phyloP scores from a whole-genome alignment of 1,140 invertebrate genomes.

The Brachystomella parvula region DNA sequence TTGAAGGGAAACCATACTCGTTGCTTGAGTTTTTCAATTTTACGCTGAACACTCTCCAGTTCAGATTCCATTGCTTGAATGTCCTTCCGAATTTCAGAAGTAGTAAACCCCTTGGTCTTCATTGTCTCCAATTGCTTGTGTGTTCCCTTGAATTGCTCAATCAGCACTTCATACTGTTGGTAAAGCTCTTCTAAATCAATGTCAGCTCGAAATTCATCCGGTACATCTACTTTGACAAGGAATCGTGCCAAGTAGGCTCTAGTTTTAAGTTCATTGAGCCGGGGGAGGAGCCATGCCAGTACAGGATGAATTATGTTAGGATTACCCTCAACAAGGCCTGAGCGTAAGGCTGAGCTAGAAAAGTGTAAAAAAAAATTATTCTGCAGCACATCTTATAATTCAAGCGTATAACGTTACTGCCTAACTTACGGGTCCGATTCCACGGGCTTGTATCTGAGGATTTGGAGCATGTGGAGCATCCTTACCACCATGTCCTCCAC shows the following conservation, averaged over 20 bases:
- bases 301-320: slow-evolving; percentile 66
- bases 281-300: slow-evolving; percentile 66
- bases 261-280: slow-evolving; percentile 64
- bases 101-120: slow-evolving; percentile 53
- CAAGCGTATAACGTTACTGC: slow-evolving; percentile 5
- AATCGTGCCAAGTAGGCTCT: slow-evolving; percentile 70
- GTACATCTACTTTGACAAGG: slow-evolving; percentile 68
- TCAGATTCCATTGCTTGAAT: slow-evolving; percentile 78
- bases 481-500: slow-evolving; percentile 55
- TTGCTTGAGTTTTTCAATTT: slow-evolving; percentile 62
- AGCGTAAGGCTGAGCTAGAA: slow-evolving; percentile 50
- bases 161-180: slow-evolving; percentile 65
- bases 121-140: slow-evolving; percentile 65
- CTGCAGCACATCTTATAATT: slow-evolving; percentile 14
- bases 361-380: slow-evolving; percentile 26
- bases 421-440: slow-evolving; percentile 44
- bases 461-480: slow-evolving; percentile 53
- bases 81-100: slow-evolving; percentile 60
- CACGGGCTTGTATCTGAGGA: slow-evolving; percentile 62
- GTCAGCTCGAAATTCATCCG: slow-evolving; percentile 69
- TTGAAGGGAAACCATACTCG: slow-evolving; percentile 45
- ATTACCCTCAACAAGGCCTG: slow-evolving; percentile 65
- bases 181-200: slow-evolving; percentile 62
- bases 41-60: slow-evolving; percentile 61
- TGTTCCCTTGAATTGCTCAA: slow-evolving; percentile 70